Evolutionary conservation across 1,140 invertebrate genomes (phyloP), one percentile per base, ranked within the genome.

Genomic region (Heliconius melpomene): DNA sequence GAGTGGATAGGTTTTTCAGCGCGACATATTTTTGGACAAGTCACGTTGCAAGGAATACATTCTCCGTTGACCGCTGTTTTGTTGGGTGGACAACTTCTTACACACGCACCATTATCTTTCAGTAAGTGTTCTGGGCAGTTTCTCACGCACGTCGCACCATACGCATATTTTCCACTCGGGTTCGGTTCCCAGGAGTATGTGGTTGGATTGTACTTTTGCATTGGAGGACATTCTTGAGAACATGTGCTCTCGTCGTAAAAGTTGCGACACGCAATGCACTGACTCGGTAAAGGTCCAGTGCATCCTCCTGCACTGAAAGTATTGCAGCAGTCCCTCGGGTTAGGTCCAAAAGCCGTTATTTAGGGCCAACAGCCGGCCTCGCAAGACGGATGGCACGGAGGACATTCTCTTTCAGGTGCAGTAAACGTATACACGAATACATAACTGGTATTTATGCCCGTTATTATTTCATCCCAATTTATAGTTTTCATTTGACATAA

Each of bases 241-340:
- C 99, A 99, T 8, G 97, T 97, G 26, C 98, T 98, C 84, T 99
- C 97, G 89, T 99, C 98, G 87, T 98, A 98, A 93, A 99, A 99
- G 90, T 99, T 99, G 82, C 97, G 96, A 92, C 99, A 99, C 1
- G 98, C 98, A 82, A 98, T 95, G 89, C 99, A 99, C 90, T 99
- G 98, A 86, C 96, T 98, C 86, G 98, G 98, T 82, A 97, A 97
- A 0, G 98, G 98, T 1, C 98, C 98, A 0, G 96, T 98, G 89
- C 99, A 99, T 7, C 98, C 99, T 54, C 98, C 99, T 11, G 98
- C 98, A 94, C 99, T 99, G 91, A 99, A 99, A 16, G 98, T 95
- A 94, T 99, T 98, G 88, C 99, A 99, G 92, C 99, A 99, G 90
- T 99, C 97, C 23, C 98, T 94, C 0, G 98, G 98, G 80, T 98